These are phyloP conservation scores for Hyalella azteca DNA, from an alignment of 2,888 invertebrate genomes.

Conservation along the genomic window DNA sequence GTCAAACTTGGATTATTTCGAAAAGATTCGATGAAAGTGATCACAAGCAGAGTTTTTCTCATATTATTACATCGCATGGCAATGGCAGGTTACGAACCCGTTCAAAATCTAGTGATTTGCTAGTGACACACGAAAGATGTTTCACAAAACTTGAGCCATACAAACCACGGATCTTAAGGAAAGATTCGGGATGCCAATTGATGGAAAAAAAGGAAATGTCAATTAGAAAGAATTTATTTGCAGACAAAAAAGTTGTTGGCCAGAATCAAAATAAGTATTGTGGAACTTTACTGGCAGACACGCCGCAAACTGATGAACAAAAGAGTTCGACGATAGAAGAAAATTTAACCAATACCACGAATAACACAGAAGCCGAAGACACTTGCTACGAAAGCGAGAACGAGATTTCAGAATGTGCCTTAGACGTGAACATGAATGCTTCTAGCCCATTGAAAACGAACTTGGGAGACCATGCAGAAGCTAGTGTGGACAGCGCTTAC, in stretches of 20 bases:
- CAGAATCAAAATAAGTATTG: background rate
- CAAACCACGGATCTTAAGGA: constrained; percentile 19
- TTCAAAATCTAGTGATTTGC: constrained; percentile 33
- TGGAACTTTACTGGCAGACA: background rate
- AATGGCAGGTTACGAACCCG: background rate
- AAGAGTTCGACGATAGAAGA: constrained; percentile 28
- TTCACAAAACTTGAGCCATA: constrained; percentile 33
- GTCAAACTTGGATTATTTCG: constrained; percentile 6
- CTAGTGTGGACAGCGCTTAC: constrained; percentile 55
- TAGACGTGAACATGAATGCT: background rate
- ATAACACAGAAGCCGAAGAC: constrained; percentile 36
- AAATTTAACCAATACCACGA: constrained; percentile 1
- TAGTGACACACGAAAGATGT: background rate
- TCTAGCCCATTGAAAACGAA: background rate
- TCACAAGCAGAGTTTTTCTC: background rate
- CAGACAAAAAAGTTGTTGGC: background rate
- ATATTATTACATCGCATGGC: constrained; percentile 27
- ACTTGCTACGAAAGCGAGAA: constrained; percentile 35
- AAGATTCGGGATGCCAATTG: background rate
- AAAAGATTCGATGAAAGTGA: constrained; percentile 16
- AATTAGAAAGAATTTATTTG: background rate
- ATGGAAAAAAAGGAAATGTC: background rate
- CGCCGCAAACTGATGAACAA: constrained; percentile 2
- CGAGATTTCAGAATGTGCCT: constrained; percentile 9
- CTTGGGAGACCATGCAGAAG: constrained; percentile 44